These are phyloP conservation scores for Phytoseiulus persimilis DNA, from an alignment of 2,888 invertebrate genomes.

Conservation along the genomic window DNA sequence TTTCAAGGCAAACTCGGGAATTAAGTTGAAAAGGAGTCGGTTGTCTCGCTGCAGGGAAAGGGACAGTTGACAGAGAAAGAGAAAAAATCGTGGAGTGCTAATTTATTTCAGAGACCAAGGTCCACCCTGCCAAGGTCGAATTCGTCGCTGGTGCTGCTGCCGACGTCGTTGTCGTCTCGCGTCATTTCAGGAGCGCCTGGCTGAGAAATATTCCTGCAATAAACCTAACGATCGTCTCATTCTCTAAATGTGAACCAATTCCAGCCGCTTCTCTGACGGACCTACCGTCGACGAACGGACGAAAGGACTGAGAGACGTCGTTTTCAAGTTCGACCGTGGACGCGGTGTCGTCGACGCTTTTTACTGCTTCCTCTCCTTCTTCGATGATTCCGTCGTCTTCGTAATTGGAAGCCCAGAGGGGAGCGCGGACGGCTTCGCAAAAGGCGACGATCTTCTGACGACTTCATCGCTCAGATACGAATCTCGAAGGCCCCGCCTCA, in stretches of 20 bases:
- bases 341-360: neutral
- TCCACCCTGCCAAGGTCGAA: neutral
- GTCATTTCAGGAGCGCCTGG: neutral
- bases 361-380: neutral
- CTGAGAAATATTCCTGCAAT: constrained; percentile 5
- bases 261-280: neutral
- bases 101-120: neutral
- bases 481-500: neutral
- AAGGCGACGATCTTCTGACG: neutral
- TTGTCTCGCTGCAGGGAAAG: neutral
- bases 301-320: neutral
- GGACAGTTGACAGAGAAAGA: neutral
- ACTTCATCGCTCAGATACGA: neutral
- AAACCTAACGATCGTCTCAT: constrained; percentile 5
- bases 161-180: neutral
- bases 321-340: neutral
- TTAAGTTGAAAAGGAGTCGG: neutral
- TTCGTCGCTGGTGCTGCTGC: neutral
- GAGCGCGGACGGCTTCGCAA: neutral
- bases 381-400: neutral
- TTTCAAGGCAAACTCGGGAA: neutral
- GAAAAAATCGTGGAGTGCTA: neutral
- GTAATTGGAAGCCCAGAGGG: neutral
- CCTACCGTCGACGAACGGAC: neutral
- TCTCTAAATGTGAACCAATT: neutral